Base-by-base conservation (phyloP, 2,888 invertebrate species). In the Liodrosophila aerea region DNA sequence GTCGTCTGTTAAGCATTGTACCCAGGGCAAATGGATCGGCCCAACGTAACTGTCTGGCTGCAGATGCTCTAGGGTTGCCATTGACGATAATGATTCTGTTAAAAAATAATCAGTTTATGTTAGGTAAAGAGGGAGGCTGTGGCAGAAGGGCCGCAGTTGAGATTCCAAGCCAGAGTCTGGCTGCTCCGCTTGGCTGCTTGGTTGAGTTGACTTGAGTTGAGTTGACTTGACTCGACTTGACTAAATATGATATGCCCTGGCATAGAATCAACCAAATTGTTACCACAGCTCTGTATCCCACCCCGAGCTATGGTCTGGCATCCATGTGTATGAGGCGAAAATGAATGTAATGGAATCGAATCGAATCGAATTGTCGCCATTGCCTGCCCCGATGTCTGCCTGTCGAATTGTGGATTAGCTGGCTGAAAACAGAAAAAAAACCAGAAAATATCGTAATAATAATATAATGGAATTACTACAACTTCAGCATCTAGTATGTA, bases 61-160 rank as follows among this genome's bases (percentile, higher is more conserved):
- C 18, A 22, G 64, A 47, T 58, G 73, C 61, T 70, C 73, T 65
- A 58, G 57, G 53, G 51, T 56, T 74, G 75, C 66, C 50, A 62
- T 61, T 71, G 76, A 72, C 66, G 75, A 67, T 82, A 73, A 85
- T 78, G 85, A 78, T 80, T 82, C 80, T 85, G 85, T 82, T 85
- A 64, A 85, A 82, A 22, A 85, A 85, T 80, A 82, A 85, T 85
- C 83, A 82, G 83, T 82, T 78, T 82, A 78, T 65, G 76, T 64
- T 78, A 60, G 82, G 66, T 56, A 60, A 63, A 66, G 66, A 76
- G 76, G n/a, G 64, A 49, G 49, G 58, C 30, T 43, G 44, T 18
- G 31, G 18, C 27, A 31, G 59, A 7, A 18, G 13, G 40, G 36
- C 41, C 46, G 56, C 31, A 31, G 39, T 29, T 43, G 40, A 27